Conservation (phyloP, 2,113 vertebrate species). For the Trinectes maculatus region DNA sequence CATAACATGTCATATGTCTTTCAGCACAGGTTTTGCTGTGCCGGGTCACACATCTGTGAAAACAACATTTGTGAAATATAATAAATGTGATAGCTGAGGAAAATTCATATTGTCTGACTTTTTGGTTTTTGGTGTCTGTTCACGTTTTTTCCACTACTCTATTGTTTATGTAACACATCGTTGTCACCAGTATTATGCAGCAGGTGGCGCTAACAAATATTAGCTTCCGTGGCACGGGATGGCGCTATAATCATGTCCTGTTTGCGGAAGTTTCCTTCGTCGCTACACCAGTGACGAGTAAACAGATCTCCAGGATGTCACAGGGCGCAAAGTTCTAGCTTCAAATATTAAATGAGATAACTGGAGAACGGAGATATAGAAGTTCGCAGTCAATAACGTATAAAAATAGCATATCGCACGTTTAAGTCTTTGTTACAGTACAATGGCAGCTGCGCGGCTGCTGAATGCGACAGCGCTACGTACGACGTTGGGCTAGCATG, state of each 20-base stretch:
- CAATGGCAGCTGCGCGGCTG: not conserved
- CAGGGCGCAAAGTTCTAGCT: conserved; percentile 41
- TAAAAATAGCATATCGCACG: not conserved
- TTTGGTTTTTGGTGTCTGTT: conserved; percentile 2
- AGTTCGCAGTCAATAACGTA: not conserved
- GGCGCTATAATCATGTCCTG: conserved; percentile 37
- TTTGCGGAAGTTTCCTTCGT: conserved; percentile 59
- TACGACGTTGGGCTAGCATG: conserved; percentile 46
- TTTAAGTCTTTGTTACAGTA: not conserved
- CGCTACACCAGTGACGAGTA: conserved; percentile 48
- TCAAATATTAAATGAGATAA: conserved; percentile 11
- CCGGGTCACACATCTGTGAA: conserved; percentile 8
- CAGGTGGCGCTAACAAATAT: conserved; percentile 26
- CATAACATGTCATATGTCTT: not conserved
- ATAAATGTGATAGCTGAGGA: conserved; percentile 10
- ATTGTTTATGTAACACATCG: conserved; percentile 25
- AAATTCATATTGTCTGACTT: conserved; percentile 1
- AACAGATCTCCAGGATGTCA: conserved; percentile 49
- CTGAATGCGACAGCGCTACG: not conserved
- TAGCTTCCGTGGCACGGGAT: conserved; percentile 23
- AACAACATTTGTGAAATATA: conserved; percentile 15
- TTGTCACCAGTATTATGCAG: too few species aligned
- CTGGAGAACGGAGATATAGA: not conserved
- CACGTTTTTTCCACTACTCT: not conserved
- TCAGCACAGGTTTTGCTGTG: conserved; percentile 29